A percentile compares a stretch with the other conserved stretches of the same genome.
phyloP scores from a whole-genome alignment of 2,888 invertebrate species.

The Lysandra coridon region DNA sequence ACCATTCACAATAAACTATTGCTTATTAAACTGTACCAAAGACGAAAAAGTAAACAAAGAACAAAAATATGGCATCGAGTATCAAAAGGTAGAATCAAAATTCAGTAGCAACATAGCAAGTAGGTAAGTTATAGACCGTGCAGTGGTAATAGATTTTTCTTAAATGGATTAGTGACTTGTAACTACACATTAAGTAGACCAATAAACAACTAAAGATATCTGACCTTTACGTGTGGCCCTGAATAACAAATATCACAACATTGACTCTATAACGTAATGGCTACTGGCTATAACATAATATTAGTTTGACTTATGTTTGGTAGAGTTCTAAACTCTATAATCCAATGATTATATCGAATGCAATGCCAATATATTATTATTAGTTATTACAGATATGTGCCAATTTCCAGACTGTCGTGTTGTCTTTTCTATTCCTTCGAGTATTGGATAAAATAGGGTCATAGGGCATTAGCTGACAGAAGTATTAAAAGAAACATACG shows the following conservation, averaged over 20 bases:
- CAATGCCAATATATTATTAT: too few species aligned
- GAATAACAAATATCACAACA: constrained; percentile 16
- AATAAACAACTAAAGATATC: constrained; percentile 2
- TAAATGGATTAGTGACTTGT: background rate
- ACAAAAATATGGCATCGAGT: too few species aligned
- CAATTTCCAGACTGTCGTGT: background rate
- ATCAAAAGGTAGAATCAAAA: too few species aligned
- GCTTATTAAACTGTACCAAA: too few species aligned
- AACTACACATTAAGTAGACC: background rate
- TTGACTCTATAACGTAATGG: background rate
- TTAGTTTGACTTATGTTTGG: background rate
- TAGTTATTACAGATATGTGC: too few species aligned
- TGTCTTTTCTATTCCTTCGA: background rate
- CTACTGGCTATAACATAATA: background rate
- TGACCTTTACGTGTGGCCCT: background rate
- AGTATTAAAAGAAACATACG: too few species aligned
- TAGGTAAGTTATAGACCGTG: too few species aligned
- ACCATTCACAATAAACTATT: too few species aligned
- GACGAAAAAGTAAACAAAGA: too few species aligned
- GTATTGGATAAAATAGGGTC: background rate
- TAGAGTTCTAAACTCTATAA: background rate
- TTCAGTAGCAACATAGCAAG: too few species aligned
- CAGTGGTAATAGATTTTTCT: too few species aligned
- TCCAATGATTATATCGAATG: background rate
- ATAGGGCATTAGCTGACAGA: background rate